These are phyloP conservation scores for Norana najaformis DNA, from an alignment of 2,888 invertebrate species.

Conservation along the genomic window DNA sequence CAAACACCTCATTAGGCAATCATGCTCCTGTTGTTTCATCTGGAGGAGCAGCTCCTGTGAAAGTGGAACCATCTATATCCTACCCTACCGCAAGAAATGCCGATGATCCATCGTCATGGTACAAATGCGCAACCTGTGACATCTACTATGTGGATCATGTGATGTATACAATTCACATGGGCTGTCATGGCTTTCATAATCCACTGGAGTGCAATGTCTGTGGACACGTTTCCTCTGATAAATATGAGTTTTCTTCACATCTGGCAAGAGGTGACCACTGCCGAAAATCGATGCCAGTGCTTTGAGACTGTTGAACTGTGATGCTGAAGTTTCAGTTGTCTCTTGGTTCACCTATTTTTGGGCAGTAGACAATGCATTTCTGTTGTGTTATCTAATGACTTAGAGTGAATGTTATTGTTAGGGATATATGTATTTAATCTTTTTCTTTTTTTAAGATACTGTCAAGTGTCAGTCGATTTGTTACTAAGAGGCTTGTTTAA, in stretches of 20 bases:
- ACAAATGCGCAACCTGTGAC: conserved; percentile 80
- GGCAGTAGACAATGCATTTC: background rate
- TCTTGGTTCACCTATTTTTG: background rate
- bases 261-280: conserved; percentile 31
- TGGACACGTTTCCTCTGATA: conserved; percentile 78
- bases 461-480: too few relatives aligned
- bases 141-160: conserved; percentile 85
- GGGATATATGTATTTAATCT: background rate
- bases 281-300: background rate
- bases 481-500: background rate
- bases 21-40: background rate
- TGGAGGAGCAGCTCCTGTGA: background rate
- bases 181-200: conserved; percentile 87
- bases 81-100: background rate
- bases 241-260: conserved; percentile 27
- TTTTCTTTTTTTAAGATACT: background rate
- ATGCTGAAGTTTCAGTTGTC: background rate
- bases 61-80: background rate
- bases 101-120: conserved; percentile 14
- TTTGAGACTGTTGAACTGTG: background rate
- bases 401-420: background rate
- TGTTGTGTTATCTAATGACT: conserved; percentile 1
- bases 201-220: conserved; percentile 96
- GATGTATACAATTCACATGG: conserved; percentile 94
- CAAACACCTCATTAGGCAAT: background rate